Conservation (phyloP, 1,140 invertebrate species). For the Cheumatopsyche charites region DNA sequence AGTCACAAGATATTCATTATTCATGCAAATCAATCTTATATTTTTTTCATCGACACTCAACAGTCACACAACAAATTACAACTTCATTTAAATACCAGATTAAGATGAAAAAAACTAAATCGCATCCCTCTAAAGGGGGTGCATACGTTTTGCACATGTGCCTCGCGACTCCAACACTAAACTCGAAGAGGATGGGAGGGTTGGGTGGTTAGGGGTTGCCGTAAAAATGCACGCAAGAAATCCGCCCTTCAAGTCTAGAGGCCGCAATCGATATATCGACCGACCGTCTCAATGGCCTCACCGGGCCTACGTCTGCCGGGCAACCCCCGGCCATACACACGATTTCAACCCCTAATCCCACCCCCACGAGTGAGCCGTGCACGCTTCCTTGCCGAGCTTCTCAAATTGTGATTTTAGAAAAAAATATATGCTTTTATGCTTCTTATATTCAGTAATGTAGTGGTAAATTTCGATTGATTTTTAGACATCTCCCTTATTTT, state of each 20-base stretch:
- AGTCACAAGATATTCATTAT: no score
- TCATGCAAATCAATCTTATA: no score
- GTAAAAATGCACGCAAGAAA: slow-evolving; percentile 31
- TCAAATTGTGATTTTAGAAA: background rate
- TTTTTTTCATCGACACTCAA: no score
- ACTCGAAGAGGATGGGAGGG: slow-evolving; percentile 3
- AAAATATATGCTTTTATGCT: no score
- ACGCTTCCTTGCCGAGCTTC: background rate
- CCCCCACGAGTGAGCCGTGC: background rate
- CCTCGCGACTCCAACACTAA: background rate
- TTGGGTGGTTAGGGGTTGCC: slow-evolving; percentile 7
- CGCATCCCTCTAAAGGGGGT: no score
- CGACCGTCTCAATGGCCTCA: slow-evolving; percentile 38
- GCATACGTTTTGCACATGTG: slow-evolving; percentile 10
- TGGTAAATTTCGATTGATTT: no score
- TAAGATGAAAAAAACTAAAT: no score
- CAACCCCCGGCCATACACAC: slow-evolving; percentile 6
- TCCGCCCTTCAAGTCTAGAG: slow-evolving; percentile 44
- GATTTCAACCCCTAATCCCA: background rate
- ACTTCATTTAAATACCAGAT: no score
- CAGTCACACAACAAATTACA: no score
- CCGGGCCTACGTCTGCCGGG: slow-evolving; percentile 32
- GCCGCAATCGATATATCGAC: slow-evolving; percentile 49
- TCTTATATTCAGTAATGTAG: no score
- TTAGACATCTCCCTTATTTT: no score